Evolutionary conservation across 2,797 vertebrate genomes (phyloP).

Genomic region (Myripristis jacobus): DNA sequence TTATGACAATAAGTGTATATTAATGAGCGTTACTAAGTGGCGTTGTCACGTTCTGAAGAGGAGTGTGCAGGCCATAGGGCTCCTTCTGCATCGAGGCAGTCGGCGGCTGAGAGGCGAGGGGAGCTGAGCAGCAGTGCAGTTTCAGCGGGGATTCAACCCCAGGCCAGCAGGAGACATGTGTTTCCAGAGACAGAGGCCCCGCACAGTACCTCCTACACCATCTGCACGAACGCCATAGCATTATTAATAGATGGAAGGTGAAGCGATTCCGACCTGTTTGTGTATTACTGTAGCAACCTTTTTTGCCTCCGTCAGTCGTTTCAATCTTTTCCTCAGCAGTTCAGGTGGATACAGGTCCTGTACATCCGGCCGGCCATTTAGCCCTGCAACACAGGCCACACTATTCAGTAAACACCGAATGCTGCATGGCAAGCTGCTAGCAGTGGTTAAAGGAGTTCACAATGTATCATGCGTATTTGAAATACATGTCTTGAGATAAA

Average conservation of each 20-base stretch:
- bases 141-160: constrained; percentile 40
- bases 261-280: constrained; percentile 42
- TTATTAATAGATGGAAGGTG: constrained; percentile 70
- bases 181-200: constrained; percentile 50
- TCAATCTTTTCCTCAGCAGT: constrained; percentile 29
- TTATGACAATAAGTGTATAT: constrained; percentile 45
- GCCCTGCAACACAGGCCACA: constrained; percentile 1
- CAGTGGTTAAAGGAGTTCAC: no score
- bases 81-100: not conserved
- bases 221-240: constrained; percentile 60
- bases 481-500: no score
- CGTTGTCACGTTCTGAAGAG: constrained; percentile 30
- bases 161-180: constrained; percentile 46
- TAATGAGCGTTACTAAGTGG: constrained; percentile 49
- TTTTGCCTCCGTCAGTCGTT: constrained; percentile 23
- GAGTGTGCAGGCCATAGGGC: constrained; percentile 6
- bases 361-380: constrained; percentile 39
- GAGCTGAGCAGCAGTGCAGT: constrained; percentile 11
- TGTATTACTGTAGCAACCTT: constrained; percentile 41
- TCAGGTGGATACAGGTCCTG: constrained; percentile 1
- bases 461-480: no score
- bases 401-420: constrained; percentile 29
- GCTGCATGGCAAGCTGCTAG: not conserved
- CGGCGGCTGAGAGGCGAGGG: constrained; percentile 11
- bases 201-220: constrained; percentile 58